Conservation (phyloP, 2,113 vertebrate genomes). For the Sebastes schlegelii region DNA sequence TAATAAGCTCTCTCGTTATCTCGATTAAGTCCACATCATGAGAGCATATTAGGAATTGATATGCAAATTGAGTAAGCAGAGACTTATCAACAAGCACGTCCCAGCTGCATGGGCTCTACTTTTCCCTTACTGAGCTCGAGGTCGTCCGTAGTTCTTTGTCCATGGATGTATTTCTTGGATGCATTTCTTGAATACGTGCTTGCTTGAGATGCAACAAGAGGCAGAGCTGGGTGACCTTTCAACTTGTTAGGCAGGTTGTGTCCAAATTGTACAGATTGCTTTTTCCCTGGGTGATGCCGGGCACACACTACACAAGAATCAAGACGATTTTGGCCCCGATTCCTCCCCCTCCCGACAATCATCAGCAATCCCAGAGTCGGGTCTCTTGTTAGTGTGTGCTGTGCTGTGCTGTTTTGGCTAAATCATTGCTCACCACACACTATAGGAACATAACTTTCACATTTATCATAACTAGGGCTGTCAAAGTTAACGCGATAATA, state of each 20-base stretch:
- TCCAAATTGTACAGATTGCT: background rate
- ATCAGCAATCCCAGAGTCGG: too few relatives aligned
- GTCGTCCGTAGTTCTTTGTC: background rate
- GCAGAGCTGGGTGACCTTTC: background rate
- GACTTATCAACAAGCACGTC: constrained; percentile 12
- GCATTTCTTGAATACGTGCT: background rate
- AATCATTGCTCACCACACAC: too few relatives aligned
- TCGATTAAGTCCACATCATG: background rate
- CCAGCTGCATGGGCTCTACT: background rate
- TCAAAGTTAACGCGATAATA: too few relatives aligned
- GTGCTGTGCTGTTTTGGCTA: too few relatives aligned
- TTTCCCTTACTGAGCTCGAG: background rate
- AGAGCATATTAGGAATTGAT: background rate
- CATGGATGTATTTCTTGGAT: background rate
- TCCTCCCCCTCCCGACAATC: too few relatives aligned
- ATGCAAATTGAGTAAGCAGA: background rate
- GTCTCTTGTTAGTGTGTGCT: too few relatives aligned
- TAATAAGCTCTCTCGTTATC: constrained; percentile 4
- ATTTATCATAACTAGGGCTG: too few relatives aligned
- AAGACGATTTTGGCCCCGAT: too few relatives aligned
- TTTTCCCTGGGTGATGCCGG: background rate
- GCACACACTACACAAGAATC: too few relatives aligned
- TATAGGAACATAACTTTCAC: too few relatives aligned
- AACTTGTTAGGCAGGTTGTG: background rate
- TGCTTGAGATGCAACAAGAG: background rate